Evolutionary conservation across 1,140 invertebrate genomes (phyloP).

Genomic region (Drosophila pseudoananassae): DNA sequence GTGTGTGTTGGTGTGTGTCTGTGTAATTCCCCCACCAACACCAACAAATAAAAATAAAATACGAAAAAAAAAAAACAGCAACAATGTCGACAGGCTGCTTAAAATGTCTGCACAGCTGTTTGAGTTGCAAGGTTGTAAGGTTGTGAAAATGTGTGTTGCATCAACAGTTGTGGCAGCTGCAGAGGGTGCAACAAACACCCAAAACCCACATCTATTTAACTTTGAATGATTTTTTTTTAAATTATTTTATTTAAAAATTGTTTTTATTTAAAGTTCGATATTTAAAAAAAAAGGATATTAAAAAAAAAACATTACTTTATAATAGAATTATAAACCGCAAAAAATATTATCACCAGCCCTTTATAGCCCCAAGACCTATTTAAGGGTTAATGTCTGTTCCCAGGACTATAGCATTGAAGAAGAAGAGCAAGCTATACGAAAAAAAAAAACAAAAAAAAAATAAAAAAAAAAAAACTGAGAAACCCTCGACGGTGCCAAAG

Average conservation of each 20-base stretch:
- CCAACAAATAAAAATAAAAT: background rate
- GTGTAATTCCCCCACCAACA: conserved; percentile 1
- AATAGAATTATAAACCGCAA: no score
- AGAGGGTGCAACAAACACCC: conserved; percentile 32
- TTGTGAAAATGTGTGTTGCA: conserved; percentile 49
- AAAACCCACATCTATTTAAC: background rate
- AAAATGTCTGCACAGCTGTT: conserved; percentile 80
- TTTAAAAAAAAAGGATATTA: no score
- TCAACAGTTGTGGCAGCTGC: conserved; percentile 67
- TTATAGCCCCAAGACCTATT: background rate
- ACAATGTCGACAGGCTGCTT: conserved; percentile 63
- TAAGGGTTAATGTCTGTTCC: conserved; percentile 24
- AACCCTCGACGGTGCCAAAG: conserved; percentile 51
- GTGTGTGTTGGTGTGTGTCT: background rate
- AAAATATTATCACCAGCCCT: background rate
- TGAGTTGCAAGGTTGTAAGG: conserved; percentile 22
- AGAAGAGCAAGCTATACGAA: conserved; percentile 24
- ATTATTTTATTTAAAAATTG: background rate
- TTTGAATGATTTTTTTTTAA: background rate
- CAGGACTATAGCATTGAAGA: conserved; percentile 24
- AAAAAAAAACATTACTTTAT: no score
- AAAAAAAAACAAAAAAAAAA: conserved; percentile 17
- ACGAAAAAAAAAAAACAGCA: conserved; percentile 6
- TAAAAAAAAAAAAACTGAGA: conserved; percentile 20
- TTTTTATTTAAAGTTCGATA: no score